Percentiles rank a stretch among this genome's conserved stretches.
Conservation (phyloP, 2,113 vertebrate genomes). For the Mus spicilegus region DNA sequence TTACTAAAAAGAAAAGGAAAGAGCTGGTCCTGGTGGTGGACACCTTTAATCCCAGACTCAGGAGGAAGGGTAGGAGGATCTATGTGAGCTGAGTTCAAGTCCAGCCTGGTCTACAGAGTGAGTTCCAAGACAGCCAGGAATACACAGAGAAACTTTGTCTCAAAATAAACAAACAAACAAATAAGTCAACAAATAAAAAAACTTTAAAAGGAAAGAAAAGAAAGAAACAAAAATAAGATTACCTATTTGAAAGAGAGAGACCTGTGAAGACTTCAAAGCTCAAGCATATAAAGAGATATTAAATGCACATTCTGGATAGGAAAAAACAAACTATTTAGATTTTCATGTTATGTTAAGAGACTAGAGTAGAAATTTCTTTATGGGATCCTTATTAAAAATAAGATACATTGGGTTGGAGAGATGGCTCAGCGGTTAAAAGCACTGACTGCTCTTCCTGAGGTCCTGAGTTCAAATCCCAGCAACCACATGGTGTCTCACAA, state of each 20-base stretch:
- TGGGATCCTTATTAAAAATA: conserved; percentile 21
- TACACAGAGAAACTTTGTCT: background rate
- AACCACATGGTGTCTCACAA: too few relatives aligned
- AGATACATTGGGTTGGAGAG: background rate
- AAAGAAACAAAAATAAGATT: background rate
- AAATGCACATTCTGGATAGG: background rate
- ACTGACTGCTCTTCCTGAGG: too few relatives aligned
- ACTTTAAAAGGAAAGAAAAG: too few relatives aligned
- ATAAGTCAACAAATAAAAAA: background rate
- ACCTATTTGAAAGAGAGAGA: background rate
- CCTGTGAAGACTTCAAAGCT: background rate
- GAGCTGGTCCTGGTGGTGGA: background rate
- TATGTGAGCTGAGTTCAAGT: too few relatives aligned
- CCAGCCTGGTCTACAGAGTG: background rate
- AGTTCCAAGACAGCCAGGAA: background rate
- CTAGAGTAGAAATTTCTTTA: conserved; percentile 38
- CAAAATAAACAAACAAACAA: background rate
- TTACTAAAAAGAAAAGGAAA: background rate
- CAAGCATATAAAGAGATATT: conserved; percentile 6
- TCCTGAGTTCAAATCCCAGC: too few relatives aligned
- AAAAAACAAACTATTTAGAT: conserved; percentile 25
- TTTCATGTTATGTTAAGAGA: conserved; percentile 43
- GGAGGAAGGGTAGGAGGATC: background rate
- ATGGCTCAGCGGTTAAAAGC: too few relatives aligned
- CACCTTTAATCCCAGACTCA: background rate